Evolutionary conservation across 2,113 vertebrate genomes (phyloP), one percentile per base, ranked within the genome.

Genomic region (Sinocyclocheilus anshuiensis): DNA sequence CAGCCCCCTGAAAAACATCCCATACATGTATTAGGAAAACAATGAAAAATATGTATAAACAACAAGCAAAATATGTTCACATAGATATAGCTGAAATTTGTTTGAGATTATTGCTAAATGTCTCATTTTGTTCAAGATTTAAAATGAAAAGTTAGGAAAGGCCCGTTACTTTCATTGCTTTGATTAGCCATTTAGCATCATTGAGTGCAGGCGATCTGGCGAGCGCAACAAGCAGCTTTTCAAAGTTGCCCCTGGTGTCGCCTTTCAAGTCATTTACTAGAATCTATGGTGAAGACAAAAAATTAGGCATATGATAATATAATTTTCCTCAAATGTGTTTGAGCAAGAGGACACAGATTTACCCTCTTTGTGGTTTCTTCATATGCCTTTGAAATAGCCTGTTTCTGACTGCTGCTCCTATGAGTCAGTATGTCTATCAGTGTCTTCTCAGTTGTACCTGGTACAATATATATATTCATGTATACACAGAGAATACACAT

Each of bases 221-320:
- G 0, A 97, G 94, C 5, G 93, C 94, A 81, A 95, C 92, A 90
- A 96, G 91, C 82, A 95, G 33, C 1, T 87, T 33, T 85, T 94
- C 89, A 39, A 97, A 93, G 74, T 95, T 55, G 0, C 95, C 94
- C 1, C 85, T 84, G 22, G 95, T 95, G 74, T 97, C 96, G 1
- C 93, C 91, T 88, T 95, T 92, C 89, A 97, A 92, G 86, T 96
- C 96, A 77, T 94, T 92, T 87, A 93, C 91, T 72, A 97, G 71
- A 0, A 90, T 85, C 96, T 97, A 72, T 1, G 39, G 69, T 1
- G 18, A 74, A 87, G 48, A 72, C 9, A 83, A 15, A 18, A 4
- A 55, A 24, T 83, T 4, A 50, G 9, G 12, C 3, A 0, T n/a
- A 26, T 81, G 45, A 36, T 10, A 33, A 16, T 53, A 16, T 53